phyloP scores from a whole-genome alignment of 2,797 vertebrate species.

The Carduelis carduelis region DNA sequence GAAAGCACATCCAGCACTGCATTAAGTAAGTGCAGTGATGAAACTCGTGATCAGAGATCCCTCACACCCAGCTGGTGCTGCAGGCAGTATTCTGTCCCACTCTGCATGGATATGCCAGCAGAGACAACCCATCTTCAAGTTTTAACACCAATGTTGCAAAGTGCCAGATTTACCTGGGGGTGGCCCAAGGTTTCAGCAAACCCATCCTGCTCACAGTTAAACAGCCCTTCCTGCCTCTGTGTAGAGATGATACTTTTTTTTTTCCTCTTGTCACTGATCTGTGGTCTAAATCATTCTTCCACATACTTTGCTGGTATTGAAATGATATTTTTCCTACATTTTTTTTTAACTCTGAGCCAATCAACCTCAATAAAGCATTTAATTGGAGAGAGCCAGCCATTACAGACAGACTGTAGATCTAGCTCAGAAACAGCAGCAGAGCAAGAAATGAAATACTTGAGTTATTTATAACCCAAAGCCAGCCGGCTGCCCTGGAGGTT shows the following conservation, averaged over 20 bases:
- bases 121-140: background rate
- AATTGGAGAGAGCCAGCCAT: background rate
- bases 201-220: background rate
- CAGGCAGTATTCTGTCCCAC: background rate
- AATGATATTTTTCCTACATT: background rate
- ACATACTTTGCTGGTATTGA: background rate
- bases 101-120: background rate
- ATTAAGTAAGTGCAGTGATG: background rate
- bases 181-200: background rate
- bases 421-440: background rate
- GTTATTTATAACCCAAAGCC: constrained; percentile 47
- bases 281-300: background rate
- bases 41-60: background rate
- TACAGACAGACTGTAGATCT: background rate
- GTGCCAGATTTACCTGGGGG: background rate
- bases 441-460: background rate
- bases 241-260: background rate
- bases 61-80: background rate
- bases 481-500: background rate
- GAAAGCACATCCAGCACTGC: background rate
- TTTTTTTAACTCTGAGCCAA: background rate
- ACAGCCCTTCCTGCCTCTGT: background rate
- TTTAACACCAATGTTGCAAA: background rate
- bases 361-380: background rate
- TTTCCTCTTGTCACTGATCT: background rate